Conservation (phyloP, 2,888 invertebrate species). For the Cheilosia impressa region DNA sequence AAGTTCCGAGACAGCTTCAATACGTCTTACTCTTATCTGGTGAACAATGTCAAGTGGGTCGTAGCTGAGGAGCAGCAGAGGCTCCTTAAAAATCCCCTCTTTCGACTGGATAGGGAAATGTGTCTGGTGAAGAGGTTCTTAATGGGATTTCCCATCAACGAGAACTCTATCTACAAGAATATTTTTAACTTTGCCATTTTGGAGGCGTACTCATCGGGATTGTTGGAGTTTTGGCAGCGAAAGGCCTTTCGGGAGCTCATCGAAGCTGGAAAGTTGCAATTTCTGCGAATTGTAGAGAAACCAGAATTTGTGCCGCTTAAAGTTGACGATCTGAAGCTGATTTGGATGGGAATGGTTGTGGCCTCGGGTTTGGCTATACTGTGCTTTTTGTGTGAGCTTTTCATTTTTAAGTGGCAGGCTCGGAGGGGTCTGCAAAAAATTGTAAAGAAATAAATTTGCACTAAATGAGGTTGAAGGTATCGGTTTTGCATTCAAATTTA, state of each 20-base stretch:
- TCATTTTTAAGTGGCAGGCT: not conserved
- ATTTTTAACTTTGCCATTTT: slow-evolving; percentile 77
- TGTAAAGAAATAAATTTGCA: not conserved
- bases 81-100: slow-evolving; percentile 78
- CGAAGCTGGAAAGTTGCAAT: slow-evolving; percentile 75
- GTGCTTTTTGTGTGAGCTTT: slow-evolving; percentile 70
- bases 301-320: slow-evolving; percentile 77
- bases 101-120: slow-evolving; percentile 77
- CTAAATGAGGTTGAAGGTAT: no score
- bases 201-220: slow-evolving; percentile 76
- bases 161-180: slow-evolving; percentile 78
- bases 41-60: slow-evolving; percentile 78
- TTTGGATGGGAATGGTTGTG: slow-evolving; percentile 78
- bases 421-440: not conserved
- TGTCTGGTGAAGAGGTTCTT: slow-evolving; percentile 78
- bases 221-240: slow-evolving; percentile 76
- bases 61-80: slow-evolving; percentile 79
- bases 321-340: slow-evolving; percentile 77
- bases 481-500: no score
- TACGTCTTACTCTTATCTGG: slow-evolving; percentile 77
- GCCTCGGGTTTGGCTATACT: slow-evolving; percentile 74
- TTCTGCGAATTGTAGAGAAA: slow-evolving; percentile 77
- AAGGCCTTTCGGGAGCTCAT: slow-evolving; percentile 78
- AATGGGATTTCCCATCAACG: slow-evolving; percentile 78
- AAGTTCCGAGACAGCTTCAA: slow-evolving; percentile 77